A percentile compares a stretch with the other conserved stretches of the same genome.
Conservation (phyloP, 2,113 vertebrate species). For the Chiloscyllium plagiosum region DNA sequence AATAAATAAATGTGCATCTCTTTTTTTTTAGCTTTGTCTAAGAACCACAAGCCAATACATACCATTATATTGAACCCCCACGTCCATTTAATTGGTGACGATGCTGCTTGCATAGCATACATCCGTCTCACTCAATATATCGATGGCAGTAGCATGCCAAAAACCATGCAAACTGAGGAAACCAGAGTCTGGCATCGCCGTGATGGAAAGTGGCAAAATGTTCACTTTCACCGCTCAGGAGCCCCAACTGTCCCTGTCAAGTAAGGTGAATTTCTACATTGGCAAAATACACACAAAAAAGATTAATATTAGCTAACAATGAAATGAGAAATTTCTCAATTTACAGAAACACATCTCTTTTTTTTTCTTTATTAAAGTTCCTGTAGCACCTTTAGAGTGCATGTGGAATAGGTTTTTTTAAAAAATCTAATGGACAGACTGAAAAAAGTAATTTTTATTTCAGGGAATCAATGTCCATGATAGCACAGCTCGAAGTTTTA, state of each 20-base stretch:
- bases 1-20: constrained; percentile 31
- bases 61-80: constrained; percentile 95
- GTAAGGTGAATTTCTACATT: constrained; percentile 54
- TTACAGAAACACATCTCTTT: neutral
- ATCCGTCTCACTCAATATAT: constrained; percentile 93
- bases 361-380: neutral
- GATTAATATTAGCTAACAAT: neutral
- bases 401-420: neutral
- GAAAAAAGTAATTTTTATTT: neutral
- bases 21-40: constrained; percentile 70
- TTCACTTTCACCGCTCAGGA: constrained; percentile 94
- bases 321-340: rapidly evolving
- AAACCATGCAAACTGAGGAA: constrained; percentile 94
- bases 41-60: constrained; percentile 81
- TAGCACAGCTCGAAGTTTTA: neutral
- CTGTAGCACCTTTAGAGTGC: neutral
- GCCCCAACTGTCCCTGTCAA: constrained; percentile 84
- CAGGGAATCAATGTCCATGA: neutral
- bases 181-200: constrained; percentile 94
- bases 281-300: neutral
- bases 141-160: constrained; percentile 73
- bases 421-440: neutral
- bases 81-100: constrained; percentile 89
- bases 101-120: constrained; percentile 90
- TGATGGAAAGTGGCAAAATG: constrained; percentile 93